These are phyloP conservation scores for Rhipidura dahli DNA, from an alignment of 2,113 vertebrate species.

Conservation along the genomic window DNA sequence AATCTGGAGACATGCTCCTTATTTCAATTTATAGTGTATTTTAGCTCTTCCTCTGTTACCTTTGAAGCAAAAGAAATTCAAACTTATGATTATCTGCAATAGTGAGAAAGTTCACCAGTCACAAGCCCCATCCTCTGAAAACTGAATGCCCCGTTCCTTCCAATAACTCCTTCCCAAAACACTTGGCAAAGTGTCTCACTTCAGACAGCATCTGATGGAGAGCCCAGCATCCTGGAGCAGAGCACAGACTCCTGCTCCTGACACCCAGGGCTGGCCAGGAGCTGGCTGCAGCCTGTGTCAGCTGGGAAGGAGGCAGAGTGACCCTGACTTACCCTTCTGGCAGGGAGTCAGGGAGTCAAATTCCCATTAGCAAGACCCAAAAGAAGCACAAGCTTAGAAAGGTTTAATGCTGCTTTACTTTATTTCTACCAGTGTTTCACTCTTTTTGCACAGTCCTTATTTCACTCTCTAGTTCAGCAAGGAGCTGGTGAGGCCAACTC, in stretches of 20 bases:
- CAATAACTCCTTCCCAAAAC: not conserved
- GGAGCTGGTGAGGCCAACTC: not conserved
- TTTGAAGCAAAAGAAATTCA: not conserved
- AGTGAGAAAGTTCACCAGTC: not conserved
- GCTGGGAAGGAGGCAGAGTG: not conserved
- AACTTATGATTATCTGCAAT: not conserved
- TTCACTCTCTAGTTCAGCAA: not conserved
- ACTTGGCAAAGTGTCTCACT: not conserved
- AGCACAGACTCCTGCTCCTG: not conserved
- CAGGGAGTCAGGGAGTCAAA: not conserved
- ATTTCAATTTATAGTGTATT: not conserved
- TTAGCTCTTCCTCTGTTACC: not conserved
- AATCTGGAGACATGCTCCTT: not conserved
- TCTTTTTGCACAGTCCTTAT: not conserved
- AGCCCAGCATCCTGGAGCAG: not conserved
- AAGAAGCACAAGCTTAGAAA: not conserved
- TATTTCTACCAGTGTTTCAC: not conserved
- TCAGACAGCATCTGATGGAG: accelerated
- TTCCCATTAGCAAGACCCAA: not conserved
- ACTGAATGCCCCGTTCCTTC: not conserved
- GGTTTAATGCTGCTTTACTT: not conserved
- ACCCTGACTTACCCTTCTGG: not conserved
- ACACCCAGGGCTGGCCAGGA: not conserved
- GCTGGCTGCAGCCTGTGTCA: not conserved
- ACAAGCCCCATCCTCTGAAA: not conserved